Conservation (phyloP, 2,113 vertebrate genomes). For the Heterocephalus glaber region DNA sequence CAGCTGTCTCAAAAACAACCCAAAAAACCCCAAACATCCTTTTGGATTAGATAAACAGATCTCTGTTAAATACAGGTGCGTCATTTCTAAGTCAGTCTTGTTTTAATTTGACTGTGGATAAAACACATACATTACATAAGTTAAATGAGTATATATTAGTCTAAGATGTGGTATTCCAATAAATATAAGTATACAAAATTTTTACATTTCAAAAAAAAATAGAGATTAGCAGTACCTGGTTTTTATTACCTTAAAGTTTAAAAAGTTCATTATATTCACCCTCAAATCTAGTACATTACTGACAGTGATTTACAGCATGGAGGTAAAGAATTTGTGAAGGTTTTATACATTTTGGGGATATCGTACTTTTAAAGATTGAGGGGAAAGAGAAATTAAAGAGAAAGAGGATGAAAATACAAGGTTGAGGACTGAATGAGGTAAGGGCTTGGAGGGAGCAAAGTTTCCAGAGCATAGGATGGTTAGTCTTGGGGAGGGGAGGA, state of each 20-base stretch:
- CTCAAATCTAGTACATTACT: not conserved
- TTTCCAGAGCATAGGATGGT: not conserved
- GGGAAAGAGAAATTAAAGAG: not conserved
- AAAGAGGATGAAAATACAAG: not conserved
- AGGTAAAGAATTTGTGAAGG: not conserved
- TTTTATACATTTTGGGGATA: not conserved
- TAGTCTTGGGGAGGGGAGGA: not conserved
- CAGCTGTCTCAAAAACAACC: not conserved
- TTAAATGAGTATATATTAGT: not conserved
- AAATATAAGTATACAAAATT: not conserved
- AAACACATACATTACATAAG: not conserved
- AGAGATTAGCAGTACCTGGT: not conserved
- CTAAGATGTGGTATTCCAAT: not conserved
- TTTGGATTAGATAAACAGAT: not conserved
- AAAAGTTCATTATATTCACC: not conserved
- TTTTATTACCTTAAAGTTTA: slow-evolving; percentile 19
- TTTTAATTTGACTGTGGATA: slow-evolving; percentile 14
- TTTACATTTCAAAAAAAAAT: not conserved
- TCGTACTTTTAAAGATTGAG: not conserved
- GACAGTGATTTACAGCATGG: not conserved
- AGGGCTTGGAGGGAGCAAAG: not conserved
- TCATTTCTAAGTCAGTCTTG: slow-evolving; percentile 13
- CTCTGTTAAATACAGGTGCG: not conserved
- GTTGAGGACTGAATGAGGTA: not conserved
- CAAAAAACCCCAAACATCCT: not conserved